These are phyloP conservation scores for Encarsia formosa DNA, from an alignment of 2,888 invertebrate genomes.

Conservation along the genomic window DNA sequence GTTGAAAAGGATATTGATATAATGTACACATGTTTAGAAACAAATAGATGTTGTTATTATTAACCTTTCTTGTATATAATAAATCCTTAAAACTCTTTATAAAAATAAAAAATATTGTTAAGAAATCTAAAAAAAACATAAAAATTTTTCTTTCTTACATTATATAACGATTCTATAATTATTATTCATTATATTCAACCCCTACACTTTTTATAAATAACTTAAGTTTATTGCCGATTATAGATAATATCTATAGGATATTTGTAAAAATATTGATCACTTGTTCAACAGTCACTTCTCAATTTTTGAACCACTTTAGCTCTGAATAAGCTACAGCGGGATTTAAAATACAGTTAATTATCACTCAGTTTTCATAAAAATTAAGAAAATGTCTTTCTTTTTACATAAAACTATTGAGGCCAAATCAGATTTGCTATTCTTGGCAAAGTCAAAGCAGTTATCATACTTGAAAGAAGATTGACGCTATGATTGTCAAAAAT, in stretches of 20 bases:
- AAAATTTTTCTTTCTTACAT: no score
- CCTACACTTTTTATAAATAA: constrained; percentile 12
- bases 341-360: constrained; percentile 16
- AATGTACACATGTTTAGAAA: constrained; percentile 23
- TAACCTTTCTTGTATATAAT: constrained; percentile 4
- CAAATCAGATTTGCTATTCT: constrained; percentile 59
- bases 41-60: constrained; percentile 24
- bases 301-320: constrained; percentile 12
- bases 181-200: no score
- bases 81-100: not conserved
- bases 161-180: no score
- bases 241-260: constrained; percentile 2
- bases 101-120: constrained; percentile 1
- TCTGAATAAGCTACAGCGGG: not conserved
- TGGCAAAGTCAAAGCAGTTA: constrained; percentile 70
- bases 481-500: constrained; percentile 85
- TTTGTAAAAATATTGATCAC: constrained; percentile 15
- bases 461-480: constrained; percentile 75
- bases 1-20: constrained; percentile 19
- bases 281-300: constrained; percentile 2
- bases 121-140: constrained; percentile 9
- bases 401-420: constrained; percentile 42
- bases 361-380: constrained; percentile 10
- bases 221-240: constrained; percentile 21
- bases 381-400: constrained; percentile 6